Evolutionary conservation across 2,888 invertebrate genomes (phyloP), one percentile per base, ranked within the genome.

Genomic region (Tenthredo livida): DNA sequence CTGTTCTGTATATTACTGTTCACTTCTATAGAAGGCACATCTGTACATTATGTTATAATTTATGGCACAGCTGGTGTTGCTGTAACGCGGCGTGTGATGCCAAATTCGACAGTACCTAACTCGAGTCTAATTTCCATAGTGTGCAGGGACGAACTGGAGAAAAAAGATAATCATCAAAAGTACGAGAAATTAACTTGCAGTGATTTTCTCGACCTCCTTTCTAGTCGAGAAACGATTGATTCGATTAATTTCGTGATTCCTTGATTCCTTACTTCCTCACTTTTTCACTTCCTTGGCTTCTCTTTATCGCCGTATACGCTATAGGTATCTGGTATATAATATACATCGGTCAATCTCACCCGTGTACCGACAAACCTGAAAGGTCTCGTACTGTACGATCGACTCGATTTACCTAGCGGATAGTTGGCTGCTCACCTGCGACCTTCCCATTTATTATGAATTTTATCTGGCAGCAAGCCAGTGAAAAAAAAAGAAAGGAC

Each of bases 91-190:
- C 33, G 33, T 77, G 50, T 54, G 77, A 54, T 54, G 54, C 54
- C 25, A 29, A 80, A 58, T 61, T 61, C 80, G n/a, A 40, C 58
- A 61, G 58, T 40, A n/a, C 47, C 47, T 54, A 37, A 80, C 37
- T 33, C 37, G 40, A 80, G 61, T 80, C 33, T 21, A 21, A 80
- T 80, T 58, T 80, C 58, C 58, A 40, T 61, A 80, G 40, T 17
- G 85, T 85, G 85, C n/a, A n/a, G n/a, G 83, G 29, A 78, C 83
- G 84, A 70, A 25, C 6, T 9, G 43, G n/a, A 54, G 54, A n/a
- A 54, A n/a, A 54, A n/a, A 54, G n/a, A 73, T 9, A 15, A 15
- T 15, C 25, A 25, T 9, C 17, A 73, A 73, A 67, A 67, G 33
- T 67, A 67, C 15, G 67, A 67, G 29, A 7, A 1, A n/a, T n/a